Base-by-base conservation (phyloP, 2,113 vertebrate genomes). In the Scalopus aquaticus region DNA sequence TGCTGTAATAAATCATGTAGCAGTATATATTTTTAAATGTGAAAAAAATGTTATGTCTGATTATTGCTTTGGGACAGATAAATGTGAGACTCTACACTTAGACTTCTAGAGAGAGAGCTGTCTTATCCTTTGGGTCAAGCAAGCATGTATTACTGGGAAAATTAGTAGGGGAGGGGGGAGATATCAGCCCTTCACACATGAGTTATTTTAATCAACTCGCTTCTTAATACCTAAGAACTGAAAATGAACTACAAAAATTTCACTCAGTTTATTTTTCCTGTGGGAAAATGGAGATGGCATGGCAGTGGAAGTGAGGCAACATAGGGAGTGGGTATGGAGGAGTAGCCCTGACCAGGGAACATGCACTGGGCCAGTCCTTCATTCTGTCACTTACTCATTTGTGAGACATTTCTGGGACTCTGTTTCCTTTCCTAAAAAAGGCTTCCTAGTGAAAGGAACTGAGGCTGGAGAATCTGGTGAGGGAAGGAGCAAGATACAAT, bases 1-100 rank as follows among this genome's bases (percentile, higher is more conserved):
- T 90, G 32, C 46, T 96, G 20, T 77, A 49, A 80, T 60, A 89
- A 95, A 93, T 93, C 85, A 90, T 79, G 13, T 54, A 92, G 56
- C 46, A 94, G 39, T 94, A 13, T 37, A 44, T 77, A 64, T 89
- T 67, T 85, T 35, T 83, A 96, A 90, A 56, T 56, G 20, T 58
- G 2, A 49, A 49, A 51, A 51, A 51, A 51, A 51, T 2, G 49
- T 51, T 51, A 51, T 39, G 72, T 89, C 30, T 88, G 2, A 62
- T 72, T 84, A 95, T 56, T 84, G 94, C 81, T 65, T 96, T 93
- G 58, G n/a, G 60, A 76, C 5, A 69, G 67, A 84, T 51, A 54
- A 96, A 89, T 88, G 44, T 85, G 60, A 96, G 35, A 92, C 85
- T 15, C 30, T 91, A 58, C 6, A 85, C 77, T 65, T 64, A 64